Evolutionary conservation across 2,888 invertebrate species (phyloP).

Genomic region (Argyresthia albistria): DNA sequence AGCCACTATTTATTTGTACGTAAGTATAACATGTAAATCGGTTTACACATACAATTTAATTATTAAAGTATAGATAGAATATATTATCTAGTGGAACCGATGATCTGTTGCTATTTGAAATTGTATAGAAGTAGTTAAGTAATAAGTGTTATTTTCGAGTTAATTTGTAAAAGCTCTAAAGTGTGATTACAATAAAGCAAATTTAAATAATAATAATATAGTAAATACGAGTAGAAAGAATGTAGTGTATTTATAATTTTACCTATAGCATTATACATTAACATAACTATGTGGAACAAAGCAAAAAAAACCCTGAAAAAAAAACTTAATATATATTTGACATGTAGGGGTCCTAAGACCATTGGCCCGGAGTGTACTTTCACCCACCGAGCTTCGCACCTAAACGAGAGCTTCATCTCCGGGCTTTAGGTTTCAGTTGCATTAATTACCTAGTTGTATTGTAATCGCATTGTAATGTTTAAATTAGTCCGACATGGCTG

Average conservation of each 20-base stretch:
- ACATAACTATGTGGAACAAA: too few species aligned
- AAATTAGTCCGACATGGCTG: too few species aligned
- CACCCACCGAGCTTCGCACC: neutral
- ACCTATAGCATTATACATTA: neutral
- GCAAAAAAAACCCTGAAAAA: neutral
- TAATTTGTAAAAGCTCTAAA: conserved; percentile 30
- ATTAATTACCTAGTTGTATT: conserved; percentile 34
- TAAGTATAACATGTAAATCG: conserved; percentile 20
- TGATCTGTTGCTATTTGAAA: conserved; percentile 46
- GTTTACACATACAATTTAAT: neutral
- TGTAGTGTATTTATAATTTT: neutral
- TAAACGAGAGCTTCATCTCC: conserved; percentile 7
- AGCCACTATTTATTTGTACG: conserved; percentile 50
- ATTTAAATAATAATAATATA: neutral
- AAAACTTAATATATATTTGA: too few species aligned
- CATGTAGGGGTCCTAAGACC: neutral
- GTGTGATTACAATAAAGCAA: conserved; percentile 32
- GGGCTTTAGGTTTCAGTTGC: neutral
- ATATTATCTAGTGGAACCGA: conserved; percentile 28
- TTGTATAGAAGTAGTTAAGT: conserved; percentile 20
- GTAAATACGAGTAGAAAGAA: neutral
- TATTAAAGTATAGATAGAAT: conserved; percentile 21
- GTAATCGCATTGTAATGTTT: conserved; percentile 52
- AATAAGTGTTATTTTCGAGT: conserved; percentile 53
- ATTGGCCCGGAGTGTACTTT: neutral